phyloP scores from a whole-genome alignment of 1,140 invertebrate genomes.

The Papilio xuthus region DNA sequence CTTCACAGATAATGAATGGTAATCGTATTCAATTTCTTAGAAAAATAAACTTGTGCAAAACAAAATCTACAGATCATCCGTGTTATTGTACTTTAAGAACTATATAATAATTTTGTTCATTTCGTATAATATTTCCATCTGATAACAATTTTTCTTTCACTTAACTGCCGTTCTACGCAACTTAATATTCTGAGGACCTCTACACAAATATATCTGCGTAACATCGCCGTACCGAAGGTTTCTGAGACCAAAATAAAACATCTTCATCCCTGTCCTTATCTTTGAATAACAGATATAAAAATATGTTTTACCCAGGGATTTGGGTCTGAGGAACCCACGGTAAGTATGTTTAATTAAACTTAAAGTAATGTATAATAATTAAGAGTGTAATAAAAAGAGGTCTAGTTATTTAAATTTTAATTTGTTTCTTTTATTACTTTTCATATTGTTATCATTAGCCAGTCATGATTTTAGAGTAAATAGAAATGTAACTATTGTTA shows the following conservation, averaged over 20 bases:
- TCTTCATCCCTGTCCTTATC: too few relatives aligned
- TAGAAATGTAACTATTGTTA: background rate
- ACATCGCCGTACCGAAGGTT: too few relatives aligned
- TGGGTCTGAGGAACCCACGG: too few relatives aligned
- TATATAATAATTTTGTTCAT: background rate
- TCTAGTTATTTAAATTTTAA: too few relatives aligned
- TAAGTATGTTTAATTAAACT: too few relatives aligned
- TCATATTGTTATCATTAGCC: background rate
- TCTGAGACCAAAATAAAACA: too few relatives aligned
- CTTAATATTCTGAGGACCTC: background rate
- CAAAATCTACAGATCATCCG: slow-evolving; percentile 4
- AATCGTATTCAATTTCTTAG: background rate
- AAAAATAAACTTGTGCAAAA: slow-evolving; percentile 2
- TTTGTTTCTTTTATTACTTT: background rate
- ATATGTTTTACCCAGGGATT: too few relatives aligned
- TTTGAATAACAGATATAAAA: too few relatives aligned
- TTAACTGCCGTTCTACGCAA: background rate
- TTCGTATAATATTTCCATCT: slow-evolving; percentile 9
- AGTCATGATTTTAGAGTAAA: background rate
- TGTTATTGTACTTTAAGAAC: slow-evolving; percentile 8
- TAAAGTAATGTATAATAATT: too few relatives aligned
- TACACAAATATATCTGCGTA: background rate
- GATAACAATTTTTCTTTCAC: slow-evolving; percentile 12
- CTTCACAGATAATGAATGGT: background rate
- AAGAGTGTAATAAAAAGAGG: too few relatives aligned